Percentiles rank a stretch among this genome's conserved stretches.
Conservation (phyloP, 2,888 invertebrate species). For the Lamellibrachia columna region DNA sequence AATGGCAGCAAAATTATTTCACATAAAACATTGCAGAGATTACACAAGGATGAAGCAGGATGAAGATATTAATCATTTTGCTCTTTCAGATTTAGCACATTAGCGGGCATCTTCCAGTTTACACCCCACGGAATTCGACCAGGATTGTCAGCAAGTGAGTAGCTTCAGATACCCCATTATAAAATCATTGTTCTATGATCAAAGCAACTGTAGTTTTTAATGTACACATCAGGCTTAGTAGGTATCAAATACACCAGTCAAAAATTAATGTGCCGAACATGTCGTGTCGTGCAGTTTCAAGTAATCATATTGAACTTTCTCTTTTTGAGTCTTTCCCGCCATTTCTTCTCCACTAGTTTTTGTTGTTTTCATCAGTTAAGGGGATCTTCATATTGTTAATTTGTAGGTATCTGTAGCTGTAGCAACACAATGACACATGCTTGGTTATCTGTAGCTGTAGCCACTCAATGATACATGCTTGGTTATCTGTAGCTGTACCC, state of each 20-base stretch:
- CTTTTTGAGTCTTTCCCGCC: neutral
- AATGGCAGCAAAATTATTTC: too few relatives aligned
- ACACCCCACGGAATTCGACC: conserved; percentile 81
- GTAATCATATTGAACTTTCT: neutral
- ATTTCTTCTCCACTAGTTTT: neutral
- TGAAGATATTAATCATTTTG: conserved; percentile 28
- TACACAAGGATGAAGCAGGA: neutral
- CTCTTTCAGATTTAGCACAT: conserved; percentile 74
- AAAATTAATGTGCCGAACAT: neutral
- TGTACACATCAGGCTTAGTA: neutral
- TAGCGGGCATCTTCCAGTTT: conserved; percentile 80
- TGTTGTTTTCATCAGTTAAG: too few relatives aligned
- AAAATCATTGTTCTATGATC: neutral
- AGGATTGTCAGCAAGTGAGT: conserved; percentile 78
- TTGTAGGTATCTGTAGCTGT: neutral
- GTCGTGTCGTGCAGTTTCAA: neutral
- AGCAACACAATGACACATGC: too few relatives aligned
- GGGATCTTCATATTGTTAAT: too few relatives aligned
- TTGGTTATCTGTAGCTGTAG: too few relatives aligned
- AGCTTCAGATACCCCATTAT: neutral
- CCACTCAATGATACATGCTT: too few relatives aligned
- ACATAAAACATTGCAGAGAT: too few relatives aligned
- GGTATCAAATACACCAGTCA: neutral
- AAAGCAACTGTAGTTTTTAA: neutral
- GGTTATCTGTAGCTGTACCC: too few relatives aligned